Base-by-base conservation (phyloP, 37 sponge, comb jelly and placozoan genomes). In the Chondrosia reniformis region DNA sequence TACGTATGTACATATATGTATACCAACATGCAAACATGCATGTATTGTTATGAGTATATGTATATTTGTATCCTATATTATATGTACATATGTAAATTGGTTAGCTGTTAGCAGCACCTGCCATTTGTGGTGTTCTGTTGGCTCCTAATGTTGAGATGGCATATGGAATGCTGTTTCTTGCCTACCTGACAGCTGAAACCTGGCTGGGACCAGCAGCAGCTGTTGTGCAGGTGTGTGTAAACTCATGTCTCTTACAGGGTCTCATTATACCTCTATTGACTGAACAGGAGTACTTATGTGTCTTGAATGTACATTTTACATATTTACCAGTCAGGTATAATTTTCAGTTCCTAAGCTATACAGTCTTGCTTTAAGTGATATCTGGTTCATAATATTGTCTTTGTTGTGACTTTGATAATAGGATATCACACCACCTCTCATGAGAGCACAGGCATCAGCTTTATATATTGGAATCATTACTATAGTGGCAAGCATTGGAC, bases 171-270 rank as follows among this genome's bases (percentile, higher is more conserved):
- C 86, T 93, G 12, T 74, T 87, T 38, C 19, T 91, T 27, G 94
- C 97, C 28, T 90, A 87, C 46, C 37, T 94, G 61, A 94, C 94
- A 27, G 94, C 94, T 17, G 94, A 94, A 56, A 94, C 94, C 7
- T 94, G 94, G 94, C 76, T 94, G n/a, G 88, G 88, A 66, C 88
- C 92, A 39, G 92, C 92, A 44, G 92, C 92, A 30, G 87, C 92
- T 27, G 81, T 91, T 72, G 92, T 87, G 15, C 92, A 91, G 79
- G 92, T 91, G 56, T 7, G 67, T 76, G 30, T 34, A 21, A 31
- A 24, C 7, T 2, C 3, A 6, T 24, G n/a, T n/a, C n/a, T n/a
- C n/a, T n/a, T n/a, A 17, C 55, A 17, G 13, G 13, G 55, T 49
- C 17, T 49, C 17, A 17, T 17, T 21, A 49, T 49, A 17, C 55